Percentiles rank a stretch among this genome's conserved stretches.
phyloP scores from a whole-genome alignment of 1,140 invertebrate genomes.

The Melitaea cinxia region DNA sequence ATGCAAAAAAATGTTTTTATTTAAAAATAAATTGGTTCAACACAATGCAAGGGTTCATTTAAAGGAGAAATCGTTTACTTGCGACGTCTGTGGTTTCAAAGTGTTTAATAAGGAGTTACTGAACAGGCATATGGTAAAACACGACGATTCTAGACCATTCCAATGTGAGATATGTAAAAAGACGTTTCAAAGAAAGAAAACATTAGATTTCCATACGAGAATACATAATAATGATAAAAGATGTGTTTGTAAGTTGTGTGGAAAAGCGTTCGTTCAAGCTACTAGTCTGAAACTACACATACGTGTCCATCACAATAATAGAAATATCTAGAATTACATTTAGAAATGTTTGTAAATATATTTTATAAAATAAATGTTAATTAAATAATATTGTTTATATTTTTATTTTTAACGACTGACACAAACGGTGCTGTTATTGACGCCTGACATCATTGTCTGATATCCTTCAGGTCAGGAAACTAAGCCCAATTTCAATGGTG shows the following conservation, averaged over 20 bases:
- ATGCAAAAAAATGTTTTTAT: conserved; percentile 44
- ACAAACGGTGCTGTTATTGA: too few relatives aligned
- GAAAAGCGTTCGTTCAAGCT: conserved; percentile 49
- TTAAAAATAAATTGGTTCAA: conserved; percentile 42
- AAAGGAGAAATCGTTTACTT: conserved; percentile 51
- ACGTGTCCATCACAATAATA: conserved; percentile 47
- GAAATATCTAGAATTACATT: conserved; percentile 7
- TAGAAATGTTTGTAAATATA: too few relatives aligned
- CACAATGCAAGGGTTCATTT: conserved; percentile 60
- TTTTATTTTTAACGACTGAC: too few relatives aligned
- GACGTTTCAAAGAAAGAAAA: conserved; percentile 81
- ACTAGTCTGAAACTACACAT: conserved; percentile 49
- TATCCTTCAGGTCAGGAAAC: too few relatives aligned
- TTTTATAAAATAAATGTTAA: not conserved
- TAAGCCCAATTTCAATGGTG: too few relatives aligned
- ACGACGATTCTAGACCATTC: conserved; percentile 83
- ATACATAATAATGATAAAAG: conserved; percentile 61
- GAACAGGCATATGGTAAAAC: conserved; percentile 82
- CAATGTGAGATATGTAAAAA: conserved; percentile 82
- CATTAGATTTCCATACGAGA: conserved; percentile 50
- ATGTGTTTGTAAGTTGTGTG: conserved; percentile 50
- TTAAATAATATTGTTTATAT: not conserved
- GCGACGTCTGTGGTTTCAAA: conserved; percentile 61
- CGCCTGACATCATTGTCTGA: too few relatives aligned
- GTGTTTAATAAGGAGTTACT: conserved; percentile 52